Evolutionary conservation across 2,888 invertebrate genomes (phyloP), one percentile per base, ranked within the genome.

Genomic region (Sesia apiformis): DNA sequence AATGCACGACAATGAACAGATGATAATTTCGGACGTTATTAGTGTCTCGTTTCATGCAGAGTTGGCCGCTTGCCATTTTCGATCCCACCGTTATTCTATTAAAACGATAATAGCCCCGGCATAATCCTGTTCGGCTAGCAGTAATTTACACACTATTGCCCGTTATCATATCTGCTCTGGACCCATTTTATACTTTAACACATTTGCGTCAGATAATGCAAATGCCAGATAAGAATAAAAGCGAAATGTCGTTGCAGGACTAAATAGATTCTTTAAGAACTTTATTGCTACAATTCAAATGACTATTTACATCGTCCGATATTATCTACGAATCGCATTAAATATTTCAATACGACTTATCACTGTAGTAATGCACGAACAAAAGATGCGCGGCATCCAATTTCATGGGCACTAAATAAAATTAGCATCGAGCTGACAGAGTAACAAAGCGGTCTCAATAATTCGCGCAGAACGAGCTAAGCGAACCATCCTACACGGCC

Each of bases 331-430:
- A 46, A n/a, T 46, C 8, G 64, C 67, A 73, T 74, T 71, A 73
- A 74, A 80, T 71, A 72, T 76, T 77, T 76, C 76, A 76, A 78
- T 75, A 74, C 74, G 75, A 78, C 76, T 78, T 76, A 81, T 69
- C 63, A 65, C 70, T 72, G 46, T 70, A 64, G 61, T 56, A 40
- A 52, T 40, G 40, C 46, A 46, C 46, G 46, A 46, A 46, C 46
- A 46, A 54, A 52, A 58, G 54, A 51, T 54, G 54, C 51, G 38
- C 64, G 66, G 73, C 75, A 75, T 82, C 78, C 79, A 86, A 88
- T 87, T 88, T 86, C 85, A 88, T 71, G 84, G 83, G 56, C 77
- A 79, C 78, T 88, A 87, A 87, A 88, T 83, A 87, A 88, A 89
- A 88, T 89, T 87, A 82, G 71, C 85, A 78, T 70, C 76, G 66